Conservation (phyloP, 2,797 vertebrate species). For the Linurgus olivaceus region DNA sequence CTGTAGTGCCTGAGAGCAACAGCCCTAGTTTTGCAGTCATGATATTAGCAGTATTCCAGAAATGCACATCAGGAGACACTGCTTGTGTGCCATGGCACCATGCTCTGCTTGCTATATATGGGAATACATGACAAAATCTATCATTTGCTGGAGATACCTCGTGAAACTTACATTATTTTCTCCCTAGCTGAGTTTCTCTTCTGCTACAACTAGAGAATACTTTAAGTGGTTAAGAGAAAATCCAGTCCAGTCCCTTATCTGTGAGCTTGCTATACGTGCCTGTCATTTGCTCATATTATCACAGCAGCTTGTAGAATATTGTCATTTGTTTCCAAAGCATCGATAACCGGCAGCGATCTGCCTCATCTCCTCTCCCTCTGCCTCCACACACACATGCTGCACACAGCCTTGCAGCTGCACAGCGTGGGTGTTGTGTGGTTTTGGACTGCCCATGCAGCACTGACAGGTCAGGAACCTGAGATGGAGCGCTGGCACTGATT, state of each 20-base stretch:
- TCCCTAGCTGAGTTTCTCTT: background rate
- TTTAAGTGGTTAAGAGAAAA: background rate
- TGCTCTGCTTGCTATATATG: background rate
- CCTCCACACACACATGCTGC: fast-evolving
- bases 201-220: background rate
- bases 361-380: background rate
- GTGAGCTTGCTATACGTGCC: background rate
- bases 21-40: background rate
- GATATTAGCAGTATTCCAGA: background rate
- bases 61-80: background rate
- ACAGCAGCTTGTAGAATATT: background rate
- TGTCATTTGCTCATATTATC: background rate
- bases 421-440: fast-evolving
- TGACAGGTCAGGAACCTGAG: background rate
- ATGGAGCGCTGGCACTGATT: fast-evolving
- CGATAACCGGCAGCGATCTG: background rate
- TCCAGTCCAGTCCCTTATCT: background rate
- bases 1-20: background rate
- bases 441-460: background rate
- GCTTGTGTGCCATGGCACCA: fast-evolving
- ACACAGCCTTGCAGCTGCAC: background rate
- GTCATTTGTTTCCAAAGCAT: background rate
- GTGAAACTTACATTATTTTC: background rate
- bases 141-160: background rate
- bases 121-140: background rate